Percentiles rank a stretch among this genome's conserved stretches.
Conservation (phyloP, 2,113 vertebrate genomes). For the Rhinolophus ferrumequinum region DNA sequence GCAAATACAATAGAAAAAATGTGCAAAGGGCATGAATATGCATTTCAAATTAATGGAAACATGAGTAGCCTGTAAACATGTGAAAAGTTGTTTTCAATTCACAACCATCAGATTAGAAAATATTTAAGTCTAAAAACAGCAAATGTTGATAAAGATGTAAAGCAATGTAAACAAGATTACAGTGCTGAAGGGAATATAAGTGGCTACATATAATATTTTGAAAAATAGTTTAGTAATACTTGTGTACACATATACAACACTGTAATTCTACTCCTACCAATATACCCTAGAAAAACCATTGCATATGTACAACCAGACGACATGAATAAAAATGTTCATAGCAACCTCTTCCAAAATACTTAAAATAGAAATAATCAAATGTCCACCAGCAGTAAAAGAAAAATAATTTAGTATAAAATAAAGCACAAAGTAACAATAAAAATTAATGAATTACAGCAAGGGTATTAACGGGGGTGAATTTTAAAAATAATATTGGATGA, state of each 20-base stretch:
- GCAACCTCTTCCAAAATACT: background rate
- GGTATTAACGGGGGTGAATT: background rate
- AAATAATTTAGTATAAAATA: background rate
- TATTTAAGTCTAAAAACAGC: slow-evolving; percentile 12
- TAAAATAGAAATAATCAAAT: background rate
- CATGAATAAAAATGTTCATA: background rate
- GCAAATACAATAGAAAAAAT: background rate
- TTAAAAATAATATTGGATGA: background rate
- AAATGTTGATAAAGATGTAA: background rate
- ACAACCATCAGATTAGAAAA: background rate
- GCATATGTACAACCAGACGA: background rate
- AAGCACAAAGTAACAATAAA: background rate
- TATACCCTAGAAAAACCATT: background rate
- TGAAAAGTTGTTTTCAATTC: background rate
- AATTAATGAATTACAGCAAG: background rate
- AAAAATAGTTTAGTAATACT: background rate
- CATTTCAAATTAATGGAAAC: background rate
- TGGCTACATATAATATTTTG: background rate
- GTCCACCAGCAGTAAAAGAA: background rate
- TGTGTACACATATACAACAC: background rate
- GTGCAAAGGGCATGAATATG: background rate
- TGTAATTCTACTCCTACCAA: background rate
- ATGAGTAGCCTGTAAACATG: background rate
- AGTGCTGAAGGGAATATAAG: background rate
- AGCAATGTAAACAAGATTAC: background rate